A percentile compares a stretch with the other conserved stretches of the same genome.
These are phyloP conservation scores for Microctonus brassicae DNA, from an alignment of 2,888 invertebrate genomes.

Conservation along the genomic window DNA sequence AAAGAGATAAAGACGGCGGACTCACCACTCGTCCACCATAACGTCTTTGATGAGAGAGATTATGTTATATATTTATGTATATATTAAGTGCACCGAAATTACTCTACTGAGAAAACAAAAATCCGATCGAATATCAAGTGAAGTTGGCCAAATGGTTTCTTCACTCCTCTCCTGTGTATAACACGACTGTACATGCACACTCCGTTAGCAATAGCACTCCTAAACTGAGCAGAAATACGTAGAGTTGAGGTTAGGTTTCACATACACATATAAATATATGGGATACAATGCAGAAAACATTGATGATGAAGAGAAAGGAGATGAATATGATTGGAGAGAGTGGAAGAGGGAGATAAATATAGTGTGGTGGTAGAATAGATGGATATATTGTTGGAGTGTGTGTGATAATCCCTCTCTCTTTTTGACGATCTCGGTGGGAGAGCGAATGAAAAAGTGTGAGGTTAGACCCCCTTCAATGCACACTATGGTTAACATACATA, in stretches of 20 bases:
- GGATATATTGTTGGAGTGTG: not conserved
- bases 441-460: not conserved
- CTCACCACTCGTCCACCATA: slow-evolving; percentile 50
- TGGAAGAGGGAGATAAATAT: not conserved
- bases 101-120: slow-evolving; percentile 40
- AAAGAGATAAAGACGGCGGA: slow-evolving; percentile 32
- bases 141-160: slow-evolving; percentile 39
- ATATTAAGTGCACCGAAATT: not conserved
- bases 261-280: not conserved
- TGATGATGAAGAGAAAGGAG: not conserved
- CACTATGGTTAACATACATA: no score
- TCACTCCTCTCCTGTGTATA: not conserved
- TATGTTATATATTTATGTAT: not conserved
- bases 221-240: slow-evolving; percentile 8
- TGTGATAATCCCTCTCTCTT: not conserved
- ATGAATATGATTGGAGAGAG: not conserved
- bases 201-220: no score
- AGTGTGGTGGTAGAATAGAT: not conserved
- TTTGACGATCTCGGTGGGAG: not conserved
- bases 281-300: no score
- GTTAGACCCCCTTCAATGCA: not conserved
- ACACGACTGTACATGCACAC: not conserved
- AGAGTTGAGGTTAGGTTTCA: slow-evolving; percentile 10
- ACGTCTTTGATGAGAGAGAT: slow-evolving; percentile 32
- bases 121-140: slow-evolving; percentile 45